Conservation (phyloP, 2,113 vertebrate species). For the Cranoglanis bouderius region DNA sequence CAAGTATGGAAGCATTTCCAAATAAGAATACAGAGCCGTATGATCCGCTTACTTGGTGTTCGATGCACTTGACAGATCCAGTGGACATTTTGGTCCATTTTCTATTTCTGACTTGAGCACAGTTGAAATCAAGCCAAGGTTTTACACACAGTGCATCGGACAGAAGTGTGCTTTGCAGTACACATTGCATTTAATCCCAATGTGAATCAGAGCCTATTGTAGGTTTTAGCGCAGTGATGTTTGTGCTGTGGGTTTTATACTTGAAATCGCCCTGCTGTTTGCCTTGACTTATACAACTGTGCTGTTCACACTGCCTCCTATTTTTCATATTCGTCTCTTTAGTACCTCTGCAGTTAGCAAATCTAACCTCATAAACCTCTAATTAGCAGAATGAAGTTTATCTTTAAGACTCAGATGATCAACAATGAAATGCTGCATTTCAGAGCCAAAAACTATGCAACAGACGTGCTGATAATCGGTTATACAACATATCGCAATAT, state of each 20-base stretch:
- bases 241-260: slow-evolving; percentile 66
- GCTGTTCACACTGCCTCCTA: slow-evolving; percentile 47
- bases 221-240: slow-evolving; percentile 58
- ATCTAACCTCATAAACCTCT: slow-evolving; percentile 41
- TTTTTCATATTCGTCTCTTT: slow-evolving; percentile 13
- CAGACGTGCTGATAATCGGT: neutral
- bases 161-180: slow-evolving; percentile 26
- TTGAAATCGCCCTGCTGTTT: slow-evolving; percentile 62
- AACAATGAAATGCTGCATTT: slow-evolving; percentile 22
- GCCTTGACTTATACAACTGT: slow-evolving; percentile 35
- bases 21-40: neutral
- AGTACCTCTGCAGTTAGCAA: slow-evolving; percentile 48
- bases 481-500: slow-evolving; percentile 1
- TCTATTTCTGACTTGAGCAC: neutral
- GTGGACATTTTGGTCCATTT: neutral
- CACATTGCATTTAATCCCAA: slow-evolving; percentile 29
- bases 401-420: slow-evolving; percentile 7
- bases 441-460: slow-evolving; percentile 42
- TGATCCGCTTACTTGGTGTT: neutral
- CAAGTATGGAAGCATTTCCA: neutral
- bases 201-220: slow-evolving; percentile 32
- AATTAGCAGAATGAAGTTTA: neutral
- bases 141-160: slow-evolving; percentile 3
- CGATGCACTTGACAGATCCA: neutral
- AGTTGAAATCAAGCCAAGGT: slow-evolving; percentile 6